Evolutionary conservation across 2,888 invertebrate genomes (phyloP).

Genomic region (Caenorhabditis virilis): DNA sequence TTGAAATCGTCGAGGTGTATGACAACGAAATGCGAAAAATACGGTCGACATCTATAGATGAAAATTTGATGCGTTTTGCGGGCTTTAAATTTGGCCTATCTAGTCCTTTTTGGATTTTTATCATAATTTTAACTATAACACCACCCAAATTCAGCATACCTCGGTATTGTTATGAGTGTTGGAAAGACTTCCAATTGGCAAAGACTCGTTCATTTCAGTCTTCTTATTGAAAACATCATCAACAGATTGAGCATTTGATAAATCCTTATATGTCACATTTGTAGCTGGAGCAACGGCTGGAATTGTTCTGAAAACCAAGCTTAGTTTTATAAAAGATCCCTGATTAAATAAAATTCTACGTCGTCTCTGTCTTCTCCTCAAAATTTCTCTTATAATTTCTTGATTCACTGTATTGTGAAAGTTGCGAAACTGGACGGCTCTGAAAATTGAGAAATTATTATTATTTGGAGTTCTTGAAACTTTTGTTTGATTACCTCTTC

Average conservation of each 20-base stretch:
- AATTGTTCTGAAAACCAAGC: conserved; percentile 18
- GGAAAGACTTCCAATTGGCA: conserved; percentile 54
- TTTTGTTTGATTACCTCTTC: conserved; percentile 28
- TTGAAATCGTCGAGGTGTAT: too few relatives aligned
- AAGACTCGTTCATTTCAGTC: conserved; percentile 54
- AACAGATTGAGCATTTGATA: conserved; percentile 38
- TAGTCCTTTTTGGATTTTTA: too few relatives aligned
- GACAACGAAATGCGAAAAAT: too few relatives aligned
- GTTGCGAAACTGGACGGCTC: conserved; percentile 49
- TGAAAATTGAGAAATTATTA: too few relatives aligned
- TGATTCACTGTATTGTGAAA: conserved; percentile 45
- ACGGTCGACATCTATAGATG: too few relatives aligned
- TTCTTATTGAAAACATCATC: conserved; percentile 48
- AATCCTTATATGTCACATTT: conserved; percentile 35
- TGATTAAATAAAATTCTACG: conserved; percentile 3
- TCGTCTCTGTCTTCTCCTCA: conserved; percentile 53
- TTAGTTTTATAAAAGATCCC: neutral
- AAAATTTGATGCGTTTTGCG: too few relatives aligned
- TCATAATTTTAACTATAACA: too few relatives aligned
- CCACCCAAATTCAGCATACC: too few relatives aligned
- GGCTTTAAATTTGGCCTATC: too few relatives aligned
- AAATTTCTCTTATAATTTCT: conserved; percentile 48
- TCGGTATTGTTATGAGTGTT: conserved; percentile 60
- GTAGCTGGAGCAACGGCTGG: conserved; percentile 28
- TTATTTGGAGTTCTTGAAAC: neutral